Evolutionary conservation across 1,140 invertebrate species (phyloP), one percentile per base, ranked within the genome.

Genomic region (Penaeus chinensis): DNA sequence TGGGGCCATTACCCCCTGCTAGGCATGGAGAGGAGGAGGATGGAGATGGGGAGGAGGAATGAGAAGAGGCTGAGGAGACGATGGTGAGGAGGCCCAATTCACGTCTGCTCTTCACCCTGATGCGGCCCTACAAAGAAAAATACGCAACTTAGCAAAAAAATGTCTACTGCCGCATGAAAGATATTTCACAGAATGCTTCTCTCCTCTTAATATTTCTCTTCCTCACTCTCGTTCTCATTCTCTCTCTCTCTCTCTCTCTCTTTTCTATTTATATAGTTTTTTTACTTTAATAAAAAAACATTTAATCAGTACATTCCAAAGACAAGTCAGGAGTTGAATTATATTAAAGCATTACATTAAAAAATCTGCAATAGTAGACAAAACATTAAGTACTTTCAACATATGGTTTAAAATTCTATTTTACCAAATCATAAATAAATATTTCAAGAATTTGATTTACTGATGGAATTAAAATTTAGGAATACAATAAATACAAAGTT

Each of bases 41-140:
- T 47, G 71, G 63, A 80, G 86, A 77, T 66, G 80, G 60, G 81
- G 86, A 82, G 71, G 81, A 65, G 65, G 77, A 47, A 76, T 65
- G 27, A 32, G 61, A 82, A 74, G 86, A 65, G 71, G 80, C 81
- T 69, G 86, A 76, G 47, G 84, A 82, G 79, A 71, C 80, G 86
- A 82, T 87, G 86, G 80, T 63, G 86, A 87, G 86, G 80, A 87
- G 86, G 81, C 86, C 86, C 66, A 87, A 61, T 87, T 82, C 86
- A 47, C 86, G 86, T 82, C 86, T 82, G 80, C 86, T 87, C 86
- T 87, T 87, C 86, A 87, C 86, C 80, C 86, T 87, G 86, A 87
- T 87, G 86, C 86, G 86, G 86, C 86, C 86, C 86, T 87, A 87
- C 86, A 87, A 87, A 87, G 86, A 87, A 87, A 87, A 87, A 87